Evolutionary conservation across 2,888 invertebrate genomes (phyloP).

Genomic region (Agriopis aurantiaria): DNA sequence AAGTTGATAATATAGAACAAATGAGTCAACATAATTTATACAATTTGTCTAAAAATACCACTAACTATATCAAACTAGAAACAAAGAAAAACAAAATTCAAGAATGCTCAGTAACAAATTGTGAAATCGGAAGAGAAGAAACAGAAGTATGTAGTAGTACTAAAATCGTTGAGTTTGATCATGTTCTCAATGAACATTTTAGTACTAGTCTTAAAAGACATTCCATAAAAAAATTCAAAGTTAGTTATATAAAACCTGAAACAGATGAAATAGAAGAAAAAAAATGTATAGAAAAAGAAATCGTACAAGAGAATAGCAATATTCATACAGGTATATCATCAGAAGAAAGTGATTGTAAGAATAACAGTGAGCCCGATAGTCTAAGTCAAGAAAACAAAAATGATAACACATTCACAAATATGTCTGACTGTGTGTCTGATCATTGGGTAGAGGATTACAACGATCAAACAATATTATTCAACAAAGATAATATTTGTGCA

Average conservation of each 20-base stretch:
- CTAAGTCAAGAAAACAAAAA: neutral
- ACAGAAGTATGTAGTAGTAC: neutral
- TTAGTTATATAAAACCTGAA: neutral
- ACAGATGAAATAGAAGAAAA: neutral
- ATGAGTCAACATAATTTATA: neutral
- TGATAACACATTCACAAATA: neutral
- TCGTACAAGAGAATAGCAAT: neutral
- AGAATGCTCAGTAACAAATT: neutral
- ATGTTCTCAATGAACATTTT: neutral
- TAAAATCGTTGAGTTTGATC: neutral
- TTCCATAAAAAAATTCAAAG: neutral
- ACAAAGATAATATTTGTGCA: neutral
- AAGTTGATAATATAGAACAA: neutral
- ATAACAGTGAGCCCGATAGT: neutral
- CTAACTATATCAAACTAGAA: neutral
- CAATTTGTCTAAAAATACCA: neutral
- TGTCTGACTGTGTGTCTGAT: neutral
- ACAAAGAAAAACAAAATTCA: neutral
- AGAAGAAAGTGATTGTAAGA: neutral
- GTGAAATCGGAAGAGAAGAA: neutral
- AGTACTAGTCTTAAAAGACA: neutral
- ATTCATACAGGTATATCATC: neutral
- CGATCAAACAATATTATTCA: neutral
- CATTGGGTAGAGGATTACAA: constrained; percentile 3
- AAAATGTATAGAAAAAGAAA: neutral